Percentiles rank a stretch among this genome's conserved stretches.
phyloP scores from a whole-genome alignment of 2,113 vertebrate genomes.

The Gasterosteus nipponicus region DNA sequence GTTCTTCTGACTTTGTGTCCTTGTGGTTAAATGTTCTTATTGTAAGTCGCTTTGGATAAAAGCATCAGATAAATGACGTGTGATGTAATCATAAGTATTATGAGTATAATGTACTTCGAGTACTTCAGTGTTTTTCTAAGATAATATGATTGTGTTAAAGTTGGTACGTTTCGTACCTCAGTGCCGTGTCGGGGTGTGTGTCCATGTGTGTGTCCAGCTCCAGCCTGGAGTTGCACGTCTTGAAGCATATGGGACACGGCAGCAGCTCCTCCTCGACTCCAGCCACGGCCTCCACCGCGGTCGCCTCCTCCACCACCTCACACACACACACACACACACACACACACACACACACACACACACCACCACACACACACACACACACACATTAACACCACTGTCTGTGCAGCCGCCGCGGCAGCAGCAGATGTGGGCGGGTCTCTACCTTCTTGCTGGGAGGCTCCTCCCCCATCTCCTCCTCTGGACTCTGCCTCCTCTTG shows the following conservation, averaged over 20 bases:
- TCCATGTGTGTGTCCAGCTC: conserved; percentile 95
- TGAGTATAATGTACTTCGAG: no score
- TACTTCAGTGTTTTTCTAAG: no score
- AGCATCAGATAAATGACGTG: no score
- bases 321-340: conserved; percentile 30
- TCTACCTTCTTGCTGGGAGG: conserved; percentile 90
- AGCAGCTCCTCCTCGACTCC: conserved; percentile 84
- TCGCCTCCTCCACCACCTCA: conserved; percentile 85
- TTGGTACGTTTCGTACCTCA: conserved; percentile 65
- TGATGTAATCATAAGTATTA: no score
- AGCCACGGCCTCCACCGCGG: conserved; percentile 65
- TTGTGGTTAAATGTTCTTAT: no score
- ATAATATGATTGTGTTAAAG: no score
- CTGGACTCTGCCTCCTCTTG: conserved; percentile 86
- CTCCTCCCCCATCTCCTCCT: conserved; percentile 84
- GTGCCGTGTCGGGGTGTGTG: conserved; percentile 89
- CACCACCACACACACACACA: conserved; percentile 28
- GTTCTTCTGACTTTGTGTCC: no score
- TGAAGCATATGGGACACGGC: conserved; percentile 93
- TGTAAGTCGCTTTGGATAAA: no score
- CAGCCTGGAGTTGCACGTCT: conserved; percentile 90
- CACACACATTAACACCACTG: conserved; percentile 29
- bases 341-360: conserved; percentile 39
- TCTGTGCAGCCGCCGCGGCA: no score
- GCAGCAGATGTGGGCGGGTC: no score